Percentiles rank a stretch among this genome's conserved stretches.
These are phyloP conservation scores for Ypsolopha scabrella DNA, from an alignment of 2,888 invertebrate species.

Conservation along the genomic window DNA sequence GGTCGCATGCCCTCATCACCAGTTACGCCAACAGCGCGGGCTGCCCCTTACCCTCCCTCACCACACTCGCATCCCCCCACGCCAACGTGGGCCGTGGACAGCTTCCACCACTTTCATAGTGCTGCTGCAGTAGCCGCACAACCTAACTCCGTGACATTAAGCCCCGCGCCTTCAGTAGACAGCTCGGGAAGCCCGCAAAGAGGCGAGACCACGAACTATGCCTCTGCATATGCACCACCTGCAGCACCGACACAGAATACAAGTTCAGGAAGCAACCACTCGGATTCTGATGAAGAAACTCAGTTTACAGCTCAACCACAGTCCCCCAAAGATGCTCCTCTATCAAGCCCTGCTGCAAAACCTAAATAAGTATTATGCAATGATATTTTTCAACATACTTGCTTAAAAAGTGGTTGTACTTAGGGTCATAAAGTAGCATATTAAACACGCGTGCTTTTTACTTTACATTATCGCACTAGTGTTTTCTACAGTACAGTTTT, in stretches of 20 bases:
- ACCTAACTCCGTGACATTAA: constrained; percentile 90
- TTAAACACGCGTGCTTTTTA: no score
- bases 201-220: constrained; percentile 64
- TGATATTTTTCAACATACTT: no score
- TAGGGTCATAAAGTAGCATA: no score
- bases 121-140: constrained; percentile 71
- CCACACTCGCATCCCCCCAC: constrained; percentile 87
- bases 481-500: no score
- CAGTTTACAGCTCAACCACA: constrained; percentile 72
- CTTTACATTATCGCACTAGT: no score
- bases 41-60: constrained; percentile 77
- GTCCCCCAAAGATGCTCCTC: constrained; percentile 65
- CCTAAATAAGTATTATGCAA: no score
- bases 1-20: constrained; percentile 86
- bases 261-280: constrained; percentile 80
- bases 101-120: constrained; percentile 74
- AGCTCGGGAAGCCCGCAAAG: constrained; percentile 89
- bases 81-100: constrained; percentile 78
- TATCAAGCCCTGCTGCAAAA: constrained; percentile 48
- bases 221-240: constrained; percentile 46
- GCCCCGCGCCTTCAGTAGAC: constrained; percentile 91
- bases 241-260: constrained; percentile 51
- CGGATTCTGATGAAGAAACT: constrained; percentile 85
- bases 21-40: constrained; percentile 84
- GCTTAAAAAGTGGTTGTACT: no score